phyloP scores from a whole-genome alignment of 1,140 invertebrate genomes.

The Drosophila prosaltans region DNA sequence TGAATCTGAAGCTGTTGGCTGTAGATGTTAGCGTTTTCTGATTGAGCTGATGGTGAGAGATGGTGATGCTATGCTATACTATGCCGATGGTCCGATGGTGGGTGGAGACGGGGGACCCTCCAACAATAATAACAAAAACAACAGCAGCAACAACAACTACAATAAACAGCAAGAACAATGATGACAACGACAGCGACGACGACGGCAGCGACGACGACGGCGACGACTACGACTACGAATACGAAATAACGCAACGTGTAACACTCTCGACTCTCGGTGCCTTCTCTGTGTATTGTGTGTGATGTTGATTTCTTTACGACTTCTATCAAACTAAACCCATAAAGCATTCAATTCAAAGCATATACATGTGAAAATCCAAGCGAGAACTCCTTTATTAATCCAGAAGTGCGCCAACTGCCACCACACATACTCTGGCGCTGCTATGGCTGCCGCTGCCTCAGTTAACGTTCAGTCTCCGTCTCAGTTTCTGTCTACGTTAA shows the following conservation, averaged over 20 bases:
- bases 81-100: neutral
- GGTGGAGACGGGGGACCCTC: slow-evolving; percentile 13
- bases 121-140: slow-evolving; percentile 24
- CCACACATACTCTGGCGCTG: slow-evolving; percentile 27
- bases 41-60: slow-evolving; percentile 25
- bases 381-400: slow-evolving; percentile 83
- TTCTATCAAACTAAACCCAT: slow-evolving; percentile 84
- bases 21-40: slow-evolving; percentile 19
- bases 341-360: slow-evolving; percentile 83
- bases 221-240: slow-evolving; percentile 23
- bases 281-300: slow-evolving; percentile 66
- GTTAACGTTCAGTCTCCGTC: neutral
- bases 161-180: neutral
- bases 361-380: slow-evolving; percentile 83
- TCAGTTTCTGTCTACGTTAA: neutral
- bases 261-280: slow-evolving; percentile 61
- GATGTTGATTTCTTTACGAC: slow-evolving; percentile 84
- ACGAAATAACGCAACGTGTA: slow-evolving; percentile 51
- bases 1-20: slow-evolving; percentile 29
- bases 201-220: slow-evolving; percentile 18
- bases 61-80: neutral
- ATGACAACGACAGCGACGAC: slow-evolving; percentile 20
- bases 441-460: neutral
- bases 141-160: slow-evolving; percentile 4
- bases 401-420: slow-evolving; percentile 57